Percentiles rank a stretch among this genome's conserved stretches.
Evolutionary conservation across 2,888 invertebrate species (phyloP).

Genomic region (Thera britannica): DNA sequence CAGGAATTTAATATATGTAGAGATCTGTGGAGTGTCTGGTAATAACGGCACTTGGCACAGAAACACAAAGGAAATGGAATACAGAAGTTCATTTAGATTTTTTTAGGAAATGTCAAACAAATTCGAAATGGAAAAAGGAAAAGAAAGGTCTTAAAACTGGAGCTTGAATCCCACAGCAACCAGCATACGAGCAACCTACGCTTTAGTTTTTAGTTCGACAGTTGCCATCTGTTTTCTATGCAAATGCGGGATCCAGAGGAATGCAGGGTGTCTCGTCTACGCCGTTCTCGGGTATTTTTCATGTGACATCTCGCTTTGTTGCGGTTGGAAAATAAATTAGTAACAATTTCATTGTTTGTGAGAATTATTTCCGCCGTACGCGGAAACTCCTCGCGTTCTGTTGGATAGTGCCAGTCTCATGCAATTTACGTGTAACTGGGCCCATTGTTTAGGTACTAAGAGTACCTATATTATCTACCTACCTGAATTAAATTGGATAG

Average conservation of each 20-base stretch:
- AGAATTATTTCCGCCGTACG: slow-evolving; percentile 67
- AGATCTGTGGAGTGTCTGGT: too few relatives aligned
- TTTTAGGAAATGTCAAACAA: too few relatives aligned
- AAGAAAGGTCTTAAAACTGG: too few relatives aligned
- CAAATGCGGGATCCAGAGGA: slow-evolving; percentile 51
- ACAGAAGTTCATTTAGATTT: too few relatives aligned
- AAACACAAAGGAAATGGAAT: too few relatives aligned
- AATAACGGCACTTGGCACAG: too few relatives aligned
- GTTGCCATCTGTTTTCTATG: slow-evolving; percentile 9
- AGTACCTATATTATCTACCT: neutral
- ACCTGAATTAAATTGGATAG: neutral
- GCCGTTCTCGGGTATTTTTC: slow-evolving; percentile 76
- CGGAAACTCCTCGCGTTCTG: slow-evolving; percentile 44
- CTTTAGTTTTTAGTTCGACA: neutral
- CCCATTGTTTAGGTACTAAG: neutral
- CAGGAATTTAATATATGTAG: too few relatives aligned
- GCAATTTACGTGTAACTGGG: slow-evolving; percentile 1
- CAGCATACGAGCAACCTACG: too few relatives aligned
- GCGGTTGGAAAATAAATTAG: slow-evolving; percentile 83
- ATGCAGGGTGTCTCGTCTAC: slow-evolving; percentile 74
- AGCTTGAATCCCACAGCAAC: too few relatives aligned
- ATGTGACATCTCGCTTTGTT: slow-evolving; percentile 84
- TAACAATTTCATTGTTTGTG: slow-evolving; percentile 83
- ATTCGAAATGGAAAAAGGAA: too few relatives aligned
- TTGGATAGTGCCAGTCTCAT: slow-evolving; percentile 20